Evolutionary conservation across 2,797 vertebrate genomes (phyloP).

Genomic region (Epinephelus coioides): DNA sequence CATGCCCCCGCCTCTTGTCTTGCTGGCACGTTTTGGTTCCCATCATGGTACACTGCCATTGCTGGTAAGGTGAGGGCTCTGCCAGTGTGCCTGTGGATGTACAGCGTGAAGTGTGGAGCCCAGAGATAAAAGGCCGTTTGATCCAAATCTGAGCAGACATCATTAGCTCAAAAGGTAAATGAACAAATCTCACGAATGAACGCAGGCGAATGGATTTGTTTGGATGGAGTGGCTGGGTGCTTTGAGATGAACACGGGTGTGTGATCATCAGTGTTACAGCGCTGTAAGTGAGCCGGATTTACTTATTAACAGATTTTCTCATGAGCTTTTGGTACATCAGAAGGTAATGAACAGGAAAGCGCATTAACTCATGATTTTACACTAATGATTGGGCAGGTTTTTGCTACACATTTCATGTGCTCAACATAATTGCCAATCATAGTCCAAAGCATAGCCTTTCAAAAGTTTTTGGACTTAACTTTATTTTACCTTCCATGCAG

Average conservation of each 20-base stretch:
- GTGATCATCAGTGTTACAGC: constrained; percentile 30
- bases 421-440: background rate
- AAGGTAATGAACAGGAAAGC: constrained; percentile 23
- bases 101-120: constrained; percentile 7
- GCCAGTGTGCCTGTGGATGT: constrained; percentile 39
- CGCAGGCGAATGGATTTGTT: constrained; percentile 26
- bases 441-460: background rate
- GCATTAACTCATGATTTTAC: constrained; percentile 25
- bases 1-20: background rate
- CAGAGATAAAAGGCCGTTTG: constrained; percentile 44
- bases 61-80: constrained; percentile 18
- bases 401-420: background rate
- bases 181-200: constrained; percentile 24
- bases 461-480: background rate
- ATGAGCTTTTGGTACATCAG: constrained; percentile 24
- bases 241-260: constrained; percentile 29
- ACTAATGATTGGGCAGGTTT: constrained; percentile 15
- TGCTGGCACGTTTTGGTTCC: constrained; percentile 9
- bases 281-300: constrained; percentile 47
- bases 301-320: constrained; percentile 41
- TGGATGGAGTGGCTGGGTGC: background rate
- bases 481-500: background rate
- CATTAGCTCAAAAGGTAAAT: constrained; percentile 42
- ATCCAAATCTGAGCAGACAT: constrained; percentile 46
- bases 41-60: constrained; percentile 5